Conservation (phyloP, 2,888 invertebrate genomes). For the Slavum lentiscoides region DNA sequence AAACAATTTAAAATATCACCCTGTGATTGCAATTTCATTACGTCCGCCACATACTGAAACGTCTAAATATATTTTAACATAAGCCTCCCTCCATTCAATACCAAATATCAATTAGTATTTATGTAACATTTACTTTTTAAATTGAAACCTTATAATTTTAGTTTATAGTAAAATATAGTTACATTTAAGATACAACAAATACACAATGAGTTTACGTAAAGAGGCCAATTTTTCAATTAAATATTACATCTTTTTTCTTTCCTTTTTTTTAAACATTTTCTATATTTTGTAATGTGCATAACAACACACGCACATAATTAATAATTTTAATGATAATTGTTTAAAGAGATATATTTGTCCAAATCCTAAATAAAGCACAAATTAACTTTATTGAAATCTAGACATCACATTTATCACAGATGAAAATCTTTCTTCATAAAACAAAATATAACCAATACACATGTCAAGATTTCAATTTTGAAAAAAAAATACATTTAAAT, state of each 20-base stretch:
- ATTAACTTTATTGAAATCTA: conserved; percentile 36
- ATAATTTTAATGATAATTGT: conserved; percentile 12
- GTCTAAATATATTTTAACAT: conserved; percentile 11
- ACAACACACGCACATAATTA: neutral
- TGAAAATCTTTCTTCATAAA: conserved; percentile 6
- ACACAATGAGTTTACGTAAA: neutral
- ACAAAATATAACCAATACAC: conserved; percentile 24
- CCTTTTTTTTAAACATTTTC: too few relatives aligned
- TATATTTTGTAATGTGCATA: neutral
- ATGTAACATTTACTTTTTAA: conserved; percentile 12
- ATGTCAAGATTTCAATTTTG: conserved; percentile 38
- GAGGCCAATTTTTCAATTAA: conserved; percentile 1
- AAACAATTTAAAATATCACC: conserved; percentile 46
- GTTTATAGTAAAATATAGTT: conserved; percentile 9
- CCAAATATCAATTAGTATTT: neutral
- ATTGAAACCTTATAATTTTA: conserved; percentile 20
- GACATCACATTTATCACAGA: conserved; percentile 48
- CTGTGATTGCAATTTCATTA: conserved; percentile 40
- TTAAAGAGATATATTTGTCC: conserved; percentile 17
- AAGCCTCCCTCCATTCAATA: neutral
- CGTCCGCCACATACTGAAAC: neutral
- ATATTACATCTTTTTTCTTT: too few relatives aligned
- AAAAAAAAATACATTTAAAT: conserved; percentile 14
- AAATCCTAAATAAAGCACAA: conserved; percentile 40
- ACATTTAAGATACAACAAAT: conserved; percentile 3